These are phyloP conservation scores for Cromileptes altivelis DNA, from an alignment of 2,113 vertebrate genomes.

Conservation along the genomic window DNA sequence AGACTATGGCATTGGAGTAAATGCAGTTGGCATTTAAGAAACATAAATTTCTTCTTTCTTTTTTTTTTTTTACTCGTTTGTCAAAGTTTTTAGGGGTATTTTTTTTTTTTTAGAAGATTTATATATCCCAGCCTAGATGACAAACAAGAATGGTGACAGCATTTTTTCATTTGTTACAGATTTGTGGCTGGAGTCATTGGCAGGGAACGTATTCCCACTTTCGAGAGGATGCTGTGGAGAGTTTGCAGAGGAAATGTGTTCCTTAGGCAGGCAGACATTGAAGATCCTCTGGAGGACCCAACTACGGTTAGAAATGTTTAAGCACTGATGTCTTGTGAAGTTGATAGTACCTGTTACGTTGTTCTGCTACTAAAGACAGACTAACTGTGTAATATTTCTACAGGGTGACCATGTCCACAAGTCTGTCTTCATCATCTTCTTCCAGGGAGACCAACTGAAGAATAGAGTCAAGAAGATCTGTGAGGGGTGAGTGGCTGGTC, in stretches of 20 bases:
- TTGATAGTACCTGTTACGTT: too few species aligned
- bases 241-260: constrained; percentile 98
- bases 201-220: constrained; percentile 95
- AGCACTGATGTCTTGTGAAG: not conserved
- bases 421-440: constrained; percentile 99
- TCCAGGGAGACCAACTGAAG: constrained; percentile 98
- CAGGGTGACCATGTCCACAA: constrained; percentile 97
- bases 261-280: constrained; percentile 95
- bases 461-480: constrained; percentile 99
- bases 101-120: not conserved
- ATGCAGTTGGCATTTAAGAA: not conserved
- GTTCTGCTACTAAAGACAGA: not conserved
- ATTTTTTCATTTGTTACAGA: constrained; percentile 71
- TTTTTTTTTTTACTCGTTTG: too few species aligned
- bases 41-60: too few species aligned
- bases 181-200: constrained; percentile 98
- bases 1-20: not conserved
- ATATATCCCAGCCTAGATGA: not conserved
- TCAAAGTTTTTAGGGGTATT: too few species aligned
- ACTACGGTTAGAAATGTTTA: constrained; percentile 85
- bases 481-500: constrained; percentile 87
- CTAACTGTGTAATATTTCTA: constrained; percentile 24
- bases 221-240: constrained; percentile 98
- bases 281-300: constrained; percentile 95
- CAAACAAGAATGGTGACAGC: not conserved